These are phyloP conservation scores for Drosophila miranda DNA, from an alignment of 1,140 invertebrate genomes.

Conservation along the genomic window DNA sequence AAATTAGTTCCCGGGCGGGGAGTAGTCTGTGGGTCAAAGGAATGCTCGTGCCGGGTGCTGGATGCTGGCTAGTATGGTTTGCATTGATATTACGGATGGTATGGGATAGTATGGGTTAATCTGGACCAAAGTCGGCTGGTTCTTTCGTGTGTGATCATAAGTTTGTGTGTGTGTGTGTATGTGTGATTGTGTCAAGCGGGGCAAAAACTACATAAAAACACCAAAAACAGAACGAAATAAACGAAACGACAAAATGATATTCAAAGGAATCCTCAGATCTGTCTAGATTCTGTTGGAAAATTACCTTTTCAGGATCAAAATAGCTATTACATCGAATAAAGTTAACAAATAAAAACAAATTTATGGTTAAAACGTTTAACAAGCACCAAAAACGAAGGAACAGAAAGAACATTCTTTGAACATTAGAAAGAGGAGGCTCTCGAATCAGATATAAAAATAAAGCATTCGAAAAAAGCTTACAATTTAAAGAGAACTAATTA, in stretches of 20 bases:
- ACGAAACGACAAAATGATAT: constrained; percentile 9
- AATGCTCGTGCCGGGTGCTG: constrained; percentile 59
- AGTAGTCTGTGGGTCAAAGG: neutral
- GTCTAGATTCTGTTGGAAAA: too few relatives aligned
- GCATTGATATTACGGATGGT: too few relatives aligned
- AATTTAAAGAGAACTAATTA: neutral
- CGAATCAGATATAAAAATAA: too few relatives aligned
- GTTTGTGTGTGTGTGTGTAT: constrained; percentile 10
- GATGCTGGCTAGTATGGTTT: constrained; percentile 23
- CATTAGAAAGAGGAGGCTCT: neutral
- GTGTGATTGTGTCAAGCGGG: constrained; percentile 37
- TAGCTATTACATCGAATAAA: neutral
- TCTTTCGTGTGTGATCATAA: constrained; percentile 11
- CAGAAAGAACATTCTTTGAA: neutral
- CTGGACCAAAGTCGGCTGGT: too few relatives aligned
- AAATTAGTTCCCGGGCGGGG: constrained; percentile 3
- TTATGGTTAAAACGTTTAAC: neutral
- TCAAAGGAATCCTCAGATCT: neutral
- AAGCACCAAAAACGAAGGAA: constrained; percentile 20
- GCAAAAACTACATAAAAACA: constrained; percentile 18
- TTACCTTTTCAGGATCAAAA: too few relatives aligned
- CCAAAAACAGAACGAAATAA: constrained; percentile 12
- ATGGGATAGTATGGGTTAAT: too few relatives aligned
- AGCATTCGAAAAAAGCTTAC: constrained; percentile 1
- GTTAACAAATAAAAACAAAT: neutral